Percentiles rank a stretch among this genome's conserved stretches.
phyloP scores from a whole-genome alignment of 2,888 invertebrate species.

The Torymus aiolomorphi region DNA sequence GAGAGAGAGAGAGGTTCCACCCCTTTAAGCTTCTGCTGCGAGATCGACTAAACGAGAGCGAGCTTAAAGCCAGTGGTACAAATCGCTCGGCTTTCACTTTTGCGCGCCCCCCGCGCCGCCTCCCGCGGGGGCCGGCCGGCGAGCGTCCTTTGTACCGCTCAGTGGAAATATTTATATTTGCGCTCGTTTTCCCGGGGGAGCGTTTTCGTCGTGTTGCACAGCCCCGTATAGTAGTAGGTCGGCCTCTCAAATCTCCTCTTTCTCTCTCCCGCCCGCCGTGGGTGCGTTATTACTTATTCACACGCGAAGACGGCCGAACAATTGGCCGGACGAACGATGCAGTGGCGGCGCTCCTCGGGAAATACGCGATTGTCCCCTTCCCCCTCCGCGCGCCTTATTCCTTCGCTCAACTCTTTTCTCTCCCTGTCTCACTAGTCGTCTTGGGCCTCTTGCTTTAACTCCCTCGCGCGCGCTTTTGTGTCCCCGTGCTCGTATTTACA shows the following conservation, averaged over 20 bases:
- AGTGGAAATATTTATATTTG: slow-evolving; percentile 73
- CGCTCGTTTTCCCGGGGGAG: slow-evolving; percentile 27
- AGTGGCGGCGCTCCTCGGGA: no score
- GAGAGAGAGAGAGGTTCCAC: neutral
- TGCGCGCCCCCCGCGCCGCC: neutral
- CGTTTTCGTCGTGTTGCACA: slow-evolving; percentile 16
- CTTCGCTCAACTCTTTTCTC: slow-evolving; percentile 9
- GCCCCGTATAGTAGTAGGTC: no score
- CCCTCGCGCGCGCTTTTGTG: neutral
- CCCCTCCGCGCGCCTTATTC: neutral
- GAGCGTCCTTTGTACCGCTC: slow-evolving; percentile 56
- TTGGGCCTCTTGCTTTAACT: slow-evolving; percentile 23
- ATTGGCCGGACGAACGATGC: slow-evolving; percentile 59
- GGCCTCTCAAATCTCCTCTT: no score
- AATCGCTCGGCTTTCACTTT: slow-evolving; percentile 4
- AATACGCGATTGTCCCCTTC: no score
- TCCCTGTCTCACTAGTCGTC: neutral
- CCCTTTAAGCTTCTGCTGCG: neutral
- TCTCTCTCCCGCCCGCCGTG: slow-evolving; percentile 12
- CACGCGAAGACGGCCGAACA: slow-evolving; percentile 71
- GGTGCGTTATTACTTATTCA: slow-evolving; percentile 72
- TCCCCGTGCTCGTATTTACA: slow-evolving; percentile 27
- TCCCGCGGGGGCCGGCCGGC: slow-evolving; percentile 21
- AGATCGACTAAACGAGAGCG: slow-evolving; percentile 22
- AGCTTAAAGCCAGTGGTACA: neutral